Percentiles rank a stretch among this genome's conserved stretches.
These are phyloP conservation scores for Loriculus beryllinus DNA, from an alignment of 2,797 vertebrate species.

Conservation along the genomic window DNA sequence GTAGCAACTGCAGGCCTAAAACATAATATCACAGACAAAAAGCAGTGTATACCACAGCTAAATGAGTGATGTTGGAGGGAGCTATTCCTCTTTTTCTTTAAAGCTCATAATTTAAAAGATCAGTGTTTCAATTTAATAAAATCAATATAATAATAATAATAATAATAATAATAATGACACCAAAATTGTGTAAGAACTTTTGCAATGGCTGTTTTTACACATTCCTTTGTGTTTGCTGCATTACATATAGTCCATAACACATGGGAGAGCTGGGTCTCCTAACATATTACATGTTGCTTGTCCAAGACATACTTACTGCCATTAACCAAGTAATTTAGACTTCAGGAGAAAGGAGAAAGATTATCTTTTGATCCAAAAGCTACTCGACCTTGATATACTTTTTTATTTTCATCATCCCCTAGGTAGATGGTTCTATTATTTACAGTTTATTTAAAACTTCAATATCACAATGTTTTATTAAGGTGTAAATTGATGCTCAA, in stretches of 20 bases:
- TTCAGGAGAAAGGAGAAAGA: constrained; percentile 51
- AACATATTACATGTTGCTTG: background rate
- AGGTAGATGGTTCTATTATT: constrained; percentile 48
- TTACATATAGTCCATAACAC: background rate
- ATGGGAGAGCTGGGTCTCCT: background rate
- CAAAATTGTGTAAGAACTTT: background rate
- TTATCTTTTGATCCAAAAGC: constrained; percentile 66
- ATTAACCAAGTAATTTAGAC: constrained; percentile 61
- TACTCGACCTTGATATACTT: constrained; percentile 40
- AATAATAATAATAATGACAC: background rate
- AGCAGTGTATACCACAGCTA: background rate
- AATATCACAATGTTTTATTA: constrained; percentile 44
- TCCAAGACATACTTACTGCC: background rate
- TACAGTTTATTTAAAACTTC: constrained; percentile 54
- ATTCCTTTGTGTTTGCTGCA: background rate
- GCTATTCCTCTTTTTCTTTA: background rate
- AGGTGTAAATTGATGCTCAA: constrained; percentile 30
- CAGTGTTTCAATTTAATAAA: background rate
- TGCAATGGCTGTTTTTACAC: background rate
- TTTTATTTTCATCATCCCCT: constrained; percentile 19
- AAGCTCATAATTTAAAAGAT: background rate
- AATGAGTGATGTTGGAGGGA: background rate
- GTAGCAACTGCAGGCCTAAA: background rate
- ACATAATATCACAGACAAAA: background rate
- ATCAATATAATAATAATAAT: background rate